phyloP scores from a whole-genome alignment of 92 coral and sea anemone species.

The Zoanthus sociatus region DNA sequence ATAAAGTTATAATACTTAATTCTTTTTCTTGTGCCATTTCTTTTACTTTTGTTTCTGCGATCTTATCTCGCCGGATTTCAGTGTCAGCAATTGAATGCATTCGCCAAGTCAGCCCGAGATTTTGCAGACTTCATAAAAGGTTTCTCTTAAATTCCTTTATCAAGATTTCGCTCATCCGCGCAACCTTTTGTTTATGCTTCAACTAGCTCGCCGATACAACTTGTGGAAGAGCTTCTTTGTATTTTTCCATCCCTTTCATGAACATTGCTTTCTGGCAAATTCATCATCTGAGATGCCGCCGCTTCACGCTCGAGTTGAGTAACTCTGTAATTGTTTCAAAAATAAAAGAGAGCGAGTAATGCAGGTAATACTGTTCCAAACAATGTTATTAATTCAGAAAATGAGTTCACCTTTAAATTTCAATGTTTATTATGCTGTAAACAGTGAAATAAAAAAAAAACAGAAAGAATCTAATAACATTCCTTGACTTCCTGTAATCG shows the following conservation, averaged over 20 bases:
- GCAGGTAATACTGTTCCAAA: not conserved
- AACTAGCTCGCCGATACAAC: not conserved
- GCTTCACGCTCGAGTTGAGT: conserved; percentile 20
- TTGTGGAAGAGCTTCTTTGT: not conserved
- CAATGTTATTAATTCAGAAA: not conserved
- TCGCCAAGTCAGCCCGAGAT: not conserved
- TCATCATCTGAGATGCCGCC: conserved; percentile 1
- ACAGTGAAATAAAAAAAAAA: not conserved
- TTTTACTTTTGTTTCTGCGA: conserved; percentile 40
- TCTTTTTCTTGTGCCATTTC: conserved; percentile 24
- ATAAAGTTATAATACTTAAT: conserved; percentile 23
- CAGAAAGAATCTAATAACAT: not conserved
- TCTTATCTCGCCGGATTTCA: conserved; percentile 34
- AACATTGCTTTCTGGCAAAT: not conserved
- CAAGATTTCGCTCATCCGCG: not conserved
- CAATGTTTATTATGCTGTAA: not conserved
- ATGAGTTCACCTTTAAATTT: not conserved
- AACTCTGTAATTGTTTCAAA: conserved; percentile 39
- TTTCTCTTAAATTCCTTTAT: not conserved
- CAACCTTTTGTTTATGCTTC: not conserved
- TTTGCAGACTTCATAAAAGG: not conserved
- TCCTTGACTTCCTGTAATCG: not conserved
- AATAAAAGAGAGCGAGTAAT: not conserved
- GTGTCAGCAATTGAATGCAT: conserved; percentile 38
- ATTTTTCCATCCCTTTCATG: not conserved